Conservation (phyloP, 2,888 invertebrate species). For the Falcaria lacertinaria region DNA sequence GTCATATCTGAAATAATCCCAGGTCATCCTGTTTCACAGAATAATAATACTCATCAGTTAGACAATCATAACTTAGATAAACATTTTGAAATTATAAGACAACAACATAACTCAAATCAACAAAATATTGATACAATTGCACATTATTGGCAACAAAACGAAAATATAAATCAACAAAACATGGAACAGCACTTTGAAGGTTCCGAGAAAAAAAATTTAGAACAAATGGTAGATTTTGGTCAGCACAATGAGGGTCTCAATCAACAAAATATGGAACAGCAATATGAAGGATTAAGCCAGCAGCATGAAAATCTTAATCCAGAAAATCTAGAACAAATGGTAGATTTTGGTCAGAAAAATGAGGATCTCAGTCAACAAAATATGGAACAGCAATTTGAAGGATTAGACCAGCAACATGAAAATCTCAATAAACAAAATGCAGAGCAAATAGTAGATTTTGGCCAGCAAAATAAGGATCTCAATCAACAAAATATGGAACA, state of each 20-base stretch:
- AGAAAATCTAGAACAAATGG: slow-evolving; percentile 9
- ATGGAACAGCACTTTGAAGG: slow-evolving; percentile 7
- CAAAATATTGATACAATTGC: not conserved
- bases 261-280: slow-evolving; percentile 17
- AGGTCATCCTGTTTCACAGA: too few species aligned
- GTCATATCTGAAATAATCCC: too few species aligned
- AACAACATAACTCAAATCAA: not conserved
- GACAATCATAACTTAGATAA: slow-evolving; percentile 8
- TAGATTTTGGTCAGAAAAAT: slow-evolving; percentile 12
- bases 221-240: slow-evolving; percentile 12
- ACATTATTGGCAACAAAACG: slow-evolving; percentile 10
- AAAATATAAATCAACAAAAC: slow-evolving; percentile 8
- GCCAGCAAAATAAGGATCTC: slow-evolving; percentile 9
- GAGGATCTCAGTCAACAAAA: slow-evolving; percentile 15
- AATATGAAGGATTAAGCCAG: slow-evolving; percentile 18
- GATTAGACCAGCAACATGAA: slow-evolving; percentile 24
- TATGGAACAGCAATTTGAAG: slow-evolving; percentile 16
- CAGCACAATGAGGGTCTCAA: slow-evolving; percentile 14
- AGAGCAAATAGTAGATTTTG: slow-evolving; percentile 19
- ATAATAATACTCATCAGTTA: not conserved
- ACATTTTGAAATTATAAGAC: slow-evolving; percentile 3
- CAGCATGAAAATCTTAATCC: not conserved
- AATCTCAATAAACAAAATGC: slow-evolving; percentile 20
- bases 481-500: slow-evolving; percentile 1
- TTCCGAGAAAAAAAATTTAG: too few species aligned